Percentiles rank a stretch among this genome's conserved stretches.
These are phyloP conservation scores for Brotula barbata DNA, from an alignment of 2,797 vertebrate genomes.

Conservation along the genomic window DNA sequence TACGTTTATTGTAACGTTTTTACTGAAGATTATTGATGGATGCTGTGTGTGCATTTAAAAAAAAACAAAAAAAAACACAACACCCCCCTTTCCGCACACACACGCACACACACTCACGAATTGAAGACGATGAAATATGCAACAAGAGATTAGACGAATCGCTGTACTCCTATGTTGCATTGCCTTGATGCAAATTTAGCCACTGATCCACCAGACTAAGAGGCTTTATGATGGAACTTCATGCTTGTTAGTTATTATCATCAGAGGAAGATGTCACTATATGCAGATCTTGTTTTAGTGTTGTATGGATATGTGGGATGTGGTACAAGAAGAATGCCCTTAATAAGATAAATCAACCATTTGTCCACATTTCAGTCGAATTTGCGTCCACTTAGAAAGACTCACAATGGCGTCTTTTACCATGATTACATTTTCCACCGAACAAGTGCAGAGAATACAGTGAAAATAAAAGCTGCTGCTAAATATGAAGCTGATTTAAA, in stretches of 20 bases:
- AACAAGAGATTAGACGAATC: slow-evolving; percentile 83
- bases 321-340: slow-evolving; percentile 49
- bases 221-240: slow-evolving; percentile 82
- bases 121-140: slow-evolving; percentile 76
- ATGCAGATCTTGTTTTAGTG: slow-evolving; percentile 56
- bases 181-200: slow-evolving; percentile 79
- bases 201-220: slow-evolving; percentile 82
- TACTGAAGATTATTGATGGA: slow-evolving; percentile 52
- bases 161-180: slow-evolving; percentile 76
- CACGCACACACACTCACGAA: slow-evolving; percentile 18
- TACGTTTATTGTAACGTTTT: slow-evolving; percentile 24
- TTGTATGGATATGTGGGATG: slow-evolving; percentile 57
- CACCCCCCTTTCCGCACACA: slow-evolving; percentile 5
- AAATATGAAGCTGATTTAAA: slow-evolving; percentile 50
- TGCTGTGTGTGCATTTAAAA: slow-evolving; percentile 43
- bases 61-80: too few species aligned
- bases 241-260: slow-evolving; percentile 83
- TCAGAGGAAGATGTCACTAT: slow-evolving; percentile 67
- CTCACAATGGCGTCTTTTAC: slow-evolving; percentile 43
- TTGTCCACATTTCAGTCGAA: slow-evolving; percentile 63
- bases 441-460: slow-evolving; percentile 37
- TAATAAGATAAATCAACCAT: slow-evolving; percentile 70
- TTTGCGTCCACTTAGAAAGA: slow-evolving; percentile 60
- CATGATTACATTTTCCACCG: slow-evolving; percentile 51
- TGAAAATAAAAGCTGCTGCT: slow-evolving; percentile 27